Evolutionary conservation across 2,888 invertebrate species (phyloP).

Genomic region (Alviniconcha strummeri): DNA sequence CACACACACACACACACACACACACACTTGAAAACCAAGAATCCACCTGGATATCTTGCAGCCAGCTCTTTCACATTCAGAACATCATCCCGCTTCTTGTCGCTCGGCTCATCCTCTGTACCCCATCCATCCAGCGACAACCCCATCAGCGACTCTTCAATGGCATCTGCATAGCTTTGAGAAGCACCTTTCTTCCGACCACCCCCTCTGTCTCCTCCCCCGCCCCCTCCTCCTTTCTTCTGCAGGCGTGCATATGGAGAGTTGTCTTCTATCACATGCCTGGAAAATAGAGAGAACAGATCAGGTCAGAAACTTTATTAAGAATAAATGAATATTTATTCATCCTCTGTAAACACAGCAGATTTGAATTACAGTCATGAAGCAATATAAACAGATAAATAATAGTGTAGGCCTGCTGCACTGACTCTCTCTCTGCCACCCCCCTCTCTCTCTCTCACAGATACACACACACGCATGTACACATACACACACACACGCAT

Average conservation of each 20-base stretch:
- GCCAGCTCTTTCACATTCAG: conserved; percentile 63
- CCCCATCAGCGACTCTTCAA: conserved; percentile 28
- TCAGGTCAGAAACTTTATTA: too few relatives aligned
- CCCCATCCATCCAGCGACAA: conserved; percentile 7
- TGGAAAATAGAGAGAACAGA: conserved; percentile 29
- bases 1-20: not conserved
- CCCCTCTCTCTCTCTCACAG: too few relatives aligned
- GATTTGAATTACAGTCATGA: too few relatives aligned
- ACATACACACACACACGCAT: not conserved
- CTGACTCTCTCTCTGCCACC: too few relatives aligned
- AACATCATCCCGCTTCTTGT: conserved; percentile 62
- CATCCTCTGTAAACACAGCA: too few relatives aligned
- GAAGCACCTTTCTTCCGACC: conserved; percentile 17
- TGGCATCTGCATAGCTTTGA: conserved; percentile 28
- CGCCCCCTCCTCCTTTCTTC: conserved; percentile 32
- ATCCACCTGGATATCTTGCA: conserved; percentile 60
- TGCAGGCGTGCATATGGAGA: conserved; percentile 64
- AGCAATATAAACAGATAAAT: too few relatives aligned
- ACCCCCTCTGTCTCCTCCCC: not conserved
- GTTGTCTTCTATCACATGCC: conserved; percentile 64
- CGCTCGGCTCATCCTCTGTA: conserved; percentile 49
- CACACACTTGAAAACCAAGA: not conserved
- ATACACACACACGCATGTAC: not conserved
- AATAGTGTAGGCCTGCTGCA: too few relatives aligned
- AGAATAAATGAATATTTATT: too few relatives aligned